Conservation (phyloP, 2,113 vertebrate species). For the Myodes glareolus region DNA sequence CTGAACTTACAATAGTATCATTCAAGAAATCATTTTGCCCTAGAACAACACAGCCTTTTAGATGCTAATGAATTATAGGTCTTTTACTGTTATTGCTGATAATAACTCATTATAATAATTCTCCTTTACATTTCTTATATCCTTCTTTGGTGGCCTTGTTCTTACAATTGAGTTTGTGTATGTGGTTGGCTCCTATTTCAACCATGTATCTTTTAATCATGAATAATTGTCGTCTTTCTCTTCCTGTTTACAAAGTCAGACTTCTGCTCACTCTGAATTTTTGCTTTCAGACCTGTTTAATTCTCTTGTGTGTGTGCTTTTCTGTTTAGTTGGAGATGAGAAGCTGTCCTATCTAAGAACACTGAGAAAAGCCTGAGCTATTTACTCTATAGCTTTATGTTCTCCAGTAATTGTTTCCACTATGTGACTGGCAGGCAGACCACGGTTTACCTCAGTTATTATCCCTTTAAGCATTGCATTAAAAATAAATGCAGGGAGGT, state of each 20-base stretch:
- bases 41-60: neutral
- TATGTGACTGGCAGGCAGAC: neutral
- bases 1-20: neutral
- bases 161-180: neutral
- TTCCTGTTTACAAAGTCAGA: neutral
- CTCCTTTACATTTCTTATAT: neutral
- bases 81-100: neutral
- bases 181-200: neutral
- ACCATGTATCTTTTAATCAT: neutral
- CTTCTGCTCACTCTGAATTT: neutral
- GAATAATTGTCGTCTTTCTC: neutral
- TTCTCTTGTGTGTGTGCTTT: neutral
- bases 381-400: neutral
- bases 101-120: neutral
- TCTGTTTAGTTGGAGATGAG: neutral
- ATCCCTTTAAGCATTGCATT: neutral
- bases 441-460: neutral
- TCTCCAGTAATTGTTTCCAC: conserved; percentile 12
- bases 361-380: neutral
- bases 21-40: neutral
- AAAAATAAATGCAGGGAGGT: neutral
- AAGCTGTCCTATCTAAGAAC: neutral
- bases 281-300: neutral
- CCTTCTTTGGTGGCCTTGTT: neutral
- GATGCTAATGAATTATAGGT: neutral